Conservation (phyloP, 2,888 invertebrate genomes). For the Ptychoptera albimana region DNA sequence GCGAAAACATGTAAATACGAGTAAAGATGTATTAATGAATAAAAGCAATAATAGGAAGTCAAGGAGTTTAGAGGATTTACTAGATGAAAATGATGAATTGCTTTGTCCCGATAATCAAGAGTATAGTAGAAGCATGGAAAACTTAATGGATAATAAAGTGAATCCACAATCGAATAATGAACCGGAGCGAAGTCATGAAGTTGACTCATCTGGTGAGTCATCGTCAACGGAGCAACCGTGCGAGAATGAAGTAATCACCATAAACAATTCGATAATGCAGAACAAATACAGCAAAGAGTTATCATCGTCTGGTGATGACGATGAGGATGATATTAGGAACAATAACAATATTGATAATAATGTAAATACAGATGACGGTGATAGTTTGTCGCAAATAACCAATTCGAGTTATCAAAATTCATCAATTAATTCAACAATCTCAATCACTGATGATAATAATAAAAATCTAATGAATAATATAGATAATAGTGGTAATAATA, state of each 20-base stretch:
- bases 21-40: too few species aligned
- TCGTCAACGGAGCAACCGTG: constrained; percentile 6
- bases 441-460: too few species aligned
- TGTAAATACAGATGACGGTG: constrained; percentile 5
- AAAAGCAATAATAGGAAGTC: constrained; percentile 33
- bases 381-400: not conserved
- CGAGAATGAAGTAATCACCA: constrained; percentile 7
- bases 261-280: too few species aligned
- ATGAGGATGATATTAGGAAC: too few species aligned
- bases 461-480: too few species aligned
- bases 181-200: constrained; percentile 9
- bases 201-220: not conserved
- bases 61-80: constrained; percentile 45
- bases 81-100: constrained; percentile 31
- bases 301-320: too few species aligned
- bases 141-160: constrained; percentile 15
- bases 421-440: constrained; percentile 3
- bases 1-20: constrained; percentile 16
- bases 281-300: too few species aligned
- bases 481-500: too few species aligned
- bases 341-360: too few species aligned
- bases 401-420: not conserved
- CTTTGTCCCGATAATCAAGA: constrained; percentile 20
- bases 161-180: not conserved
- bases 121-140: constrained; percentile 27